Evolutionary conservation across 2,888 invertebrate species (phyloP), one percentile per base, ranked within the genome.

Genomic region (Amblyjoppa proteus): DNA sequence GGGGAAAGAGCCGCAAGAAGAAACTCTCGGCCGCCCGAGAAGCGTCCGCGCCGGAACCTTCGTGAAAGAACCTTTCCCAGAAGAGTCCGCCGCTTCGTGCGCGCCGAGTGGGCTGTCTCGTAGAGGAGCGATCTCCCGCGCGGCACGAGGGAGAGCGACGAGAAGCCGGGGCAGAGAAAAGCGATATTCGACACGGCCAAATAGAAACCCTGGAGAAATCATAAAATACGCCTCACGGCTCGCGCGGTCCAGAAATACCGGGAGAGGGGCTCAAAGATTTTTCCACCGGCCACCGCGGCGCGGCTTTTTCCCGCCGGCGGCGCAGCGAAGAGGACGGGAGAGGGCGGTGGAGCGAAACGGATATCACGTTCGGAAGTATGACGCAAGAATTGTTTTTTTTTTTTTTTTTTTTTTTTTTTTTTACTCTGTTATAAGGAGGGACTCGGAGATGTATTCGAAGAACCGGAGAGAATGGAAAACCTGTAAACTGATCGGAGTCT

Each of bases 191-290:
- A 78, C 78, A 69, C 78, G 68, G 58, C 16, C 45, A 71, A 73
- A 74, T 83, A 83, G 76, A 82, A 78, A 66, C 83, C 83, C 83
- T 83, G 73, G 78, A 83, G 83, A 83, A 83, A 83, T 83, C 83
- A 74, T 83, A 78, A 83, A 83, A 83, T 83, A 74, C 64, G 61
- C 78, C 78, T 74, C 69, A 78, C 41, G 38, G 56, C 51, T 13
- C 68, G 41, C 31, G 41, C 61, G 56, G 49, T 77, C 77, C 66
- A 58, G 58, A 68, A 58, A 78, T 45, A 49, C 51, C 71, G 7
- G 58, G 41, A 28, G 56, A 13, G 41, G 41, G 45, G 56, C 49
- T 16, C 3, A 64, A 75, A 70, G 76, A 69, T 83, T 83, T 83
- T 78, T 74, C 78, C 73, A 83, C 69, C 38, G 78, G 51, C 68